Evolutionary conservation across 2,888 invertebrate genomes (phyloP), one percentile per base, ranked within the genome.

Genomic region (Gnatocerus cornutus): DNA sequence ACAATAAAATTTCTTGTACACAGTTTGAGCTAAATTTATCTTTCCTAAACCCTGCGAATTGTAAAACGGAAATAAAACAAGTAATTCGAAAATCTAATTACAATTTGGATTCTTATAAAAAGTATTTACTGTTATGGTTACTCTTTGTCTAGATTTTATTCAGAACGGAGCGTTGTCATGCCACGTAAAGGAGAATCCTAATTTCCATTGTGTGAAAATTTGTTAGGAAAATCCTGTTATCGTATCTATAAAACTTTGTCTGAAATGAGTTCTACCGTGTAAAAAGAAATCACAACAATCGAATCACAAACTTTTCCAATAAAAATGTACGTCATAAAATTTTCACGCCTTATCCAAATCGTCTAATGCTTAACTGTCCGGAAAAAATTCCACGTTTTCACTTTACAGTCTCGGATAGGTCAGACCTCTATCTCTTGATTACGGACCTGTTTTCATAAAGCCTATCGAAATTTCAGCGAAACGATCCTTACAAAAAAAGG

Each of bases 241-340:
- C 7, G 27, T 39, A 21, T 39, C 37, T 3, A 39, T 55, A 55
- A 55, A 55, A 39, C 16, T 39, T 55, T 21, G n/a, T 13, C 55
- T n/a, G 41, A 41, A 41, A 41, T 55, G 41, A 16, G n/a, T 39
- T 21, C 12, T n/a, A 5, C 41, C 39, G 39, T 21, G 39, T 7
- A 16, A 39, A 55, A 41, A 27, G 50, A 61, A 61, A 50, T 46
- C 59, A 58, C 48, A 50, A 41, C 50, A 62, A 62, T 62, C 50
- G 48, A 58, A 58, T 58, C 27, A 58, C 21, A 13, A 62, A 62
- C 13, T 62, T 62, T 41, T 8, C 10, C 39, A n/a, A 62, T 62
- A 52, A 62, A 62, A 62, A 27, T 62, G 52, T 48, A 46, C 21
- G 13, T 33, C 29, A 33, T 62, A 52, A 29, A 43, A 58, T 58